Evolutionary conservation across 2,888 invertebrate genomes (phyloP).

Genomic region (Spicauda simplicius): DNA sequence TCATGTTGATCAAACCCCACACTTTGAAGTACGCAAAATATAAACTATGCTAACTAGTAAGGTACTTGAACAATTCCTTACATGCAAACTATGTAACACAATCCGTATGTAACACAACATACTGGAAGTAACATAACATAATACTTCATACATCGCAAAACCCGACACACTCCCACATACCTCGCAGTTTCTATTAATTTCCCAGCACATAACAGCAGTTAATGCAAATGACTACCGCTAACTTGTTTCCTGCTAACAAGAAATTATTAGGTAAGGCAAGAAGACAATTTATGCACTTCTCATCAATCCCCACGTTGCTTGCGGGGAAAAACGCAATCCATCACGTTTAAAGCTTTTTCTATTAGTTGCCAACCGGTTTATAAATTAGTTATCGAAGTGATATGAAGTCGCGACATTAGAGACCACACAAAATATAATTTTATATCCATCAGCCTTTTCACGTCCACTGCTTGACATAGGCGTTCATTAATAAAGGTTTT

Average conservation of each 20-base stretch:
- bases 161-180: background rate
- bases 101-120: too few relatives aligned
- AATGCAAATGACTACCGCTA: constrained; percentile 33
- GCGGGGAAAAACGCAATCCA: constrained; percentile 28
- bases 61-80: too few relatives aligned
- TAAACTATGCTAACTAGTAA: too few relatives aligned
- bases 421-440: constrained; percentile 19
- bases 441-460: background rate
- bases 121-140: background rate
- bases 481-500: too few relatives aligned
- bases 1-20: too few relatives aligned
- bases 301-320: constrained; percentile 20
- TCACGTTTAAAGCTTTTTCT: constrained; percentile 33
- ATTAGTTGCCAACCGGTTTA: constrained; percentile 19
- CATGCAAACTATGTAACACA: too few relatives aligned
- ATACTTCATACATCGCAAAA: background rate
- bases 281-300: constrained; percentile 34
- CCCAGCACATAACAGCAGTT: constrained; percentile 23
- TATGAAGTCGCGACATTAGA: background rate
- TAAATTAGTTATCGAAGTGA: constrained; percentile 5
- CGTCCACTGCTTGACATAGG: too few relatives aligned
- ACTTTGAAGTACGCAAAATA: too few relatives aligned
- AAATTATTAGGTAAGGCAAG: constrained; percentile 34
- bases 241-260: constrained; percentile 35
- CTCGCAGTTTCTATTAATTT: constrained; percentile 22